phyloP scores from a whole-genome alignment of 2,797 vertebrate genomes.

The Falco concolor region DNA sequence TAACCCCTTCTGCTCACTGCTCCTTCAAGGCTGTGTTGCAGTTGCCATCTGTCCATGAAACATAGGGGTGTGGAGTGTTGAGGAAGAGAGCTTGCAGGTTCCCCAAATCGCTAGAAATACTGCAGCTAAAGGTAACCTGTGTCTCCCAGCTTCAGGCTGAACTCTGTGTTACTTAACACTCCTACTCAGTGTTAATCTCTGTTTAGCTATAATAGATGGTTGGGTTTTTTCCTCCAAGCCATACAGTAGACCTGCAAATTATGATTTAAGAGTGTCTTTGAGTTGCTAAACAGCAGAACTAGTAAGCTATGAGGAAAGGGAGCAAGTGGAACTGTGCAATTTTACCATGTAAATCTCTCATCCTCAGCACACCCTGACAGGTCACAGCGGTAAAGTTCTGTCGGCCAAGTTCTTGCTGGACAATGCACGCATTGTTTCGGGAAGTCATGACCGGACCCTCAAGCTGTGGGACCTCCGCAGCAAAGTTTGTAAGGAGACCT shows the following conservation, averaged over 20 bases:
- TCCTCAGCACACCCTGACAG: slow-evolving; percentile 91
- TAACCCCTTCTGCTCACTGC: not conserved
- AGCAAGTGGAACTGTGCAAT: not conserved
- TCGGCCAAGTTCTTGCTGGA: slow-evolving; percentile 94
- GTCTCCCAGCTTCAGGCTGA: not conserved
- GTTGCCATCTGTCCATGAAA: not conserved
- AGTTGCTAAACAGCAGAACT: not conserved
- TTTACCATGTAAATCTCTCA: not conserved
- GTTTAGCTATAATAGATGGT: not conserved
- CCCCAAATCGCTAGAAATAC: not conserved
- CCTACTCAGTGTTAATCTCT: not conserved
- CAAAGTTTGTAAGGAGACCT: slow-evolving; percentile 90
- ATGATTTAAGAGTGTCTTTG: not conserved
- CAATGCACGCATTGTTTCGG: slow-evolving; percentile 92
- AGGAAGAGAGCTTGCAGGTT: not conserved
- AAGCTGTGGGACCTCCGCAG: slow-evolving; percentile 99
- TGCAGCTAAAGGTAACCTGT: not conserved
- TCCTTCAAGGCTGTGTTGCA: not conserved
- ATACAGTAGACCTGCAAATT: not conserved
- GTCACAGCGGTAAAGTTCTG: slow-evolving; percentile 95
- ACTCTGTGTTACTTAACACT: not conserved
- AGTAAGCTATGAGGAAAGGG: not conserved
- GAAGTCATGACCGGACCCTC: slow-evolving; percentile 94
- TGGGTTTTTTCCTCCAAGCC: not conserved
- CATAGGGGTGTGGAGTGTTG: not conserved